Base-by-base conservation (phyloP, 2,797 vertebrate genomes). In the Synaphobranchus kaupii region DNA sequence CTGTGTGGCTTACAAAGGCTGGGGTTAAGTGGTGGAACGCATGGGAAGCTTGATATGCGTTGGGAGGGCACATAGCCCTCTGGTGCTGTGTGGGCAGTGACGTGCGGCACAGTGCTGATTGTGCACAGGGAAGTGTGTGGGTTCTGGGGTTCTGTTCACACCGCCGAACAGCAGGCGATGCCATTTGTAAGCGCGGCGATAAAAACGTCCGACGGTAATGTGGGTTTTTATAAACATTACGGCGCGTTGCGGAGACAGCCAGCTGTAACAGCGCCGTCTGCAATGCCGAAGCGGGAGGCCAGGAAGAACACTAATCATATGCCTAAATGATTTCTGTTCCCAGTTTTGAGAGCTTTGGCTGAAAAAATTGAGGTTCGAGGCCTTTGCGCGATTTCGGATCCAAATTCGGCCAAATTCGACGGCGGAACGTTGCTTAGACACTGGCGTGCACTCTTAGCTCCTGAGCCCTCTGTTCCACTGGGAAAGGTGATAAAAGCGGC, bases 171-270 rank as follows among this genome's bases (percentile, higher is more conserved):
- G 66, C 54, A 85, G 76, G 86, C 81, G 63, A 25, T 31, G 80
- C 54, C 39, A 60, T 68, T 60, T 1, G 84, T 80, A 84, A 89
- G 84, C 48, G 20, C 56, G 28, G 86, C 84, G 88, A 91, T 89
- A 90, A 89, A 88, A 88, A 89, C 9, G 87, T 88, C 87, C 28
- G 13, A 7, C 86, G 90, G 90, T 90, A 90, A 90, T 89, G 90
- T 88, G 89, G 85, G 88, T 91, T 89, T 90, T 90, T 91, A 88
- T 90, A 90, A 90, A 90, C 88, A 91, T 66, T 58, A 76, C 87
- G 71, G 84, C 84, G 88, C 39, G 76, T 83, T 80, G 80, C 73
- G 86, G 86, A 71, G 86, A 63, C 81, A 31, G 84, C 87, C 88
- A 87, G 88, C 88, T 92, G 89, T 87, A 91, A 88, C 48, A 50